Conservation (phyloP, 2,113 vertebrate genomes). For the Oncorhynchus keta region DNA sequence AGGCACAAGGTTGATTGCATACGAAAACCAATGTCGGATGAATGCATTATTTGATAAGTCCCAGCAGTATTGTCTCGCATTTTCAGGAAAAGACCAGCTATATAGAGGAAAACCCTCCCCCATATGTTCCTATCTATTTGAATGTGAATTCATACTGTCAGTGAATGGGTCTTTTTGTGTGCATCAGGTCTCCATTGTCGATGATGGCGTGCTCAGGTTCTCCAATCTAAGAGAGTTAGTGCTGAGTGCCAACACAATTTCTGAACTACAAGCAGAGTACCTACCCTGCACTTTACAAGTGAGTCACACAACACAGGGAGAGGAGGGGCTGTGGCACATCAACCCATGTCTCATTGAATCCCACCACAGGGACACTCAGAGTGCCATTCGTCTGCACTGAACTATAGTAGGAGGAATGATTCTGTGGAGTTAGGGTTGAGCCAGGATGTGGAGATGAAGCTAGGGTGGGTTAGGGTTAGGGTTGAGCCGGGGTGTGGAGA, state of each 20-base stretch:
- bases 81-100: not conserved
- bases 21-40: no score
- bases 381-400: no score
- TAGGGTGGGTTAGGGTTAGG: no score
- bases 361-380: no score
- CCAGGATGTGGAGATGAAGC: no score
- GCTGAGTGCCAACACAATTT: constrained; percentile 80
- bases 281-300: constrained; percentile 81
- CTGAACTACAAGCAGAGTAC: constrained; percentile 61
- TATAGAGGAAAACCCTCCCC: not conserved
- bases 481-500: no score
- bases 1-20: not conserved
- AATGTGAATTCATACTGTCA: not conserved
- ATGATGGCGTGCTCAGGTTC: constrained; percentile 76
- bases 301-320: not conserved
- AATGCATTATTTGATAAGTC: no score
- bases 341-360: not conserved
- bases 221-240: constrained; percentile 79
- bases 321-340: not conserved
- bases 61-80: not conserved
- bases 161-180: not conserved
- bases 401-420: no score
- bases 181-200: constrained; percentile 77
- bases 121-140: not conserved
- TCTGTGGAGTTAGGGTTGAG: no score